phyloP scores from a whole-genome alignment of 2,888 invertebrate species.

The Dolichomitus sp. region DNA sequence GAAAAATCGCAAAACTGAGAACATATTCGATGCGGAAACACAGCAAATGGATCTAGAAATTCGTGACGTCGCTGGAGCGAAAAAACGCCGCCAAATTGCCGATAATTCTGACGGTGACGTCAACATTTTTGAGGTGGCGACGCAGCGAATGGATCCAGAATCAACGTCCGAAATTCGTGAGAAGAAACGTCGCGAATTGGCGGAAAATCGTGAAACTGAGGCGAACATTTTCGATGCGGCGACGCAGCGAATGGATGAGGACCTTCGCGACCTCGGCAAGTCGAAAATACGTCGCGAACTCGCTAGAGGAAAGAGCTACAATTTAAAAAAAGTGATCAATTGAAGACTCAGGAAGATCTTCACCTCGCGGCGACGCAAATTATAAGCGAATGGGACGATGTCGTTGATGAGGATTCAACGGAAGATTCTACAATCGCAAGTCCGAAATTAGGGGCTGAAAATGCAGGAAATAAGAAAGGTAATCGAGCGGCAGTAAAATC shows the following conservation, averaged over 20 bases:
- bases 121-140: conserved; percentile 39
- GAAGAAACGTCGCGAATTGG: background rate
- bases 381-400: background rate
- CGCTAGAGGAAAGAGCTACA: background rate
- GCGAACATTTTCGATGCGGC: background rate
- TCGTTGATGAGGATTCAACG: background rate
- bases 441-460: background rate
- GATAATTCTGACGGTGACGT: background rate
- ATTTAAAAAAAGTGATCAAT: background rate
- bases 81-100: no score
- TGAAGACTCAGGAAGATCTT: conserved; percentile 9
- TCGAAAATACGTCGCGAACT: background rate
- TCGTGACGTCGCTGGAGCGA: background rate
- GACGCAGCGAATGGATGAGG: background rate
- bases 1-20: background rate
- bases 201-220: background rate
- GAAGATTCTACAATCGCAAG: background rate
- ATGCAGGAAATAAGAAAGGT: background rate
- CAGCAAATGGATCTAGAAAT: background rate
- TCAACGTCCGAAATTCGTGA: background rate
- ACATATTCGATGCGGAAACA: background rate
- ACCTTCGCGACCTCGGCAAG: background rate
- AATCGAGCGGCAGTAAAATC: background rate
- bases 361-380: conserved; percentile 19
- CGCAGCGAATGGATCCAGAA: conserved; percentile 28